Evolutionary conservation across 2,797 vertebrate genomes (phyloP), one percentile per base, ranked within the genome.

Genomic region (Ctenopoma kingsleyae): DNA sequence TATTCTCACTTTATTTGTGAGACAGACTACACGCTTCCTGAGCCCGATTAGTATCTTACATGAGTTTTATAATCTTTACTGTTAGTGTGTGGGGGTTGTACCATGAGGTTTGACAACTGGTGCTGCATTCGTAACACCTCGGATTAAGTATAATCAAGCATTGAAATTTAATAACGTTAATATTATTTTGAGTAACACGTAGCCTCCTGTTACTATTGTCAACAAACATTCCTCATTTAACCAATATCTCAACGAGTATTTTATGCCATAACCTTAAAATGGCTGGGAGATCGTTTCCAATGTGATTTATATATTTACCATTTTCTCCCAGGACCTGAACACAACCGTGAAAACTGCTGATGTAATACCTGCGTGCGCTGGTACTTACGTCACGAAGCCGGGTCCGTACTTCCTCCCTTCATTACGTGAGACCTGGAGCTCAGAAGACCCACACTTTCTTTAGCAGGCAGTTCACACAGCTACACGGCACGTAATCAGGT

Each of bases 241-340:
- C 11, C 36, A 13, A 38, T 5, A 13, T 13, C 36, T 13, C 12
- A 38, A 13, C 10, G 13, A 38, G 2, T 2, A 44, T 2, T 44
- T 16, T 44, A 2, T 1, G 8, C 7, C 8, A 9, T 9, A 44
- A 44, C 3, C 3, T 9, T 2, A 44, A 10, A 3, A 3, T 0
- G 3, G 1, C 5, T 19, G 43, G 17, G n/a, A n/a, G 6, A 43
- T n/a, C 17, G 43, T 41, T 43, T 52, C 5, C 15, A 4, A 1
- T 1, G 1, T 0, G 3, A 0, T 0, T 0, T 0, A 0, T 0
- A 0, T 17, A 5, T 78, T 30, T 50, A 16, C 19, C 0, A 62
- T 52, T 66, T 83, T 79, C 0, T 51, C 3, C 1, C 1, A 0
- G 0, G 0, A 0, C 7, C 0, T 56, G 62, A 90, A 86, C 46